These are phyloP conservation scores for Ctena decussata DNA, from an alignment of 2,888 invertebrate species.

Conservation along the genomic window DNA sequence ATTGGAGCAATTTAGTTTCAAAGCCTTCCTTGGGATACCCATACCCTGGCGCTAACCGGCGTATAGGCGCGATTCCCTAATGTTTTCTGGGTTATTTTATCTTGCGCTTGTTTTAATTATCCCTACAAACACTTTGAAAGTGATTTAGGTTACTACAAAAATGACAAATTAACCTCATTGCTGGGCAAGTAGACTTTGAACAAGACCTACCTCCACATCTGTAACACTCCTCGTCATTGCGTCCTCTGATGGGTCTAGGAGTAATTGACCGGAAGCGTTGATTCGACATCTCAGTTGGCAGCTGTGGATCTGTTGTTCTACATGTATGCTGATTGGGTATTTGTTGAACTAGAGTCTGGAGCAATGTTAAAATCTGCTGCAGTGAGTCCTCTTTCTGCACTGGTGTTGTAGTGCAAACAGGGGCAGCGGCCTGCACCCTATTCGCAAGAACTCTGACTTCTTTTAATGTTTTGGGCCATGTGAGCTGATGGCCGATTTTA, in stretches of 20 bases:
- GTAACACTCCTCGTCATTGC: background rate
- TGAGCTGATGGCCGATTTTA: background rate
- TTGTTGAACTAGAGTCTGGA: background rate
- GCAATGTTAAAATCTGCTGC: background rate
- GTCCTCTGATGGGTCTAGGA: no score
- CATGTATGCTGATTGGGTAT: background rate
- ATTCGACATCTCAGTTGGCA: no score
- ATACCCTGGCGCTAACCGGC: background rate
- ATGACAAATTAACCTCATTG: background rate
- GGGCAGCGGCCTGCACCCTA: background rate
- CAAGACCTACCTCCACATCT: slow-evolving; percentile 3
- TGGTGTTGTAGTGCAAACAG: background rate
- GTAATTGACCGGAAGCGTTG: no score
- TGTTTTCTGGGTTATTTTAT: background rate
- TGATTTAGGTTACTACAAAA: background rate
- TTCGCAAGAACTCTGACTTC: background rate
- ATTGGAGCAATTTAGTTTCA: no score
- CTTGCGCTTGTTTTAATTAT: background rate
- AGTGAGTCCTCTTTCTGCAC: background rate
- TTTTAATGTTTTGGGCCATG: background rate
- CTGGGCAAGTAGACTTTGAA: background rate
- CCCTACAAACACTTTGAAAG: background rate
- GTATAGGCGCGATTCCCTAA: background rate
- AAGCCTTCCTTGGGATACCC: background rate
- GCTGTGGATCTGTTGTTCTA: background rate